Evolutionary conservation across 1,140 invertebrate species (phyloP).

Genomic region (Coenobita brevimanus): DNA sequence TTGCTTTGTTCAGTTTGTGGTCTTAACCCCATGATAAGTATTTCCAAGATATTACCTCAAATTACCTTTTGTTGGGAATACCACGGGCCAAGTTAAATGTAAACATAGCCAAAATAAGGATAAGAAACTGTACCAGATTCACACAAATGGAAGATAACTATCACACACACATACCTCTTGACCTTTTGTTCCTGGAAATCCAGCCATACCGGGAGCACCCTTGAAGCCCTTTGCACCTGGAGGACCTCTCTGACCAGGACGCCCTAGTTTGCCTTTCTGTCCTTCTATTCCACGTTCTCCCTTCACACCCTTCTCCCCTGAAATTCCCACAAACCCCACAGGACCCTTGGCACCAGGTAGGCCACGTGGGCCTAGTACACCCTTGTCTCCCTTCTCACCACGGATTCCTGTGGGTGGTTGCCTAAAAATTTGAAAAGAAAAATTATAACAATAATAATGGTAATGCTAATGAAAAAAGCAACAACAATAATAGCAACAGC

Average conservation of each 20-base stretch:
- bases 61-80: no score
- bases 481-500: no score
- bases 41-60: no score
- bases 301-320: constrained; percentile 44
- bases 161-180: neutral
- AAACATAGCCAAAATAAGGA: no score
- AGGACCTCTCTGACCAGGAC: constrained; percentile 5
- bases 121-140: neutral
- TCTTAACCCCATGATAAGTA: no score
- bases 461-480: no score
- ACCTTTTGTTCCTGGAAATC: constrained; percentile 15
- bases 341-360: neutral
- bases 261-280: constrained; percentile 27
- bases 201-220: constrained; percentile 12
- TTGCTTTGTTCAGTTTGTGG: no score
- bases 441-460: no score
- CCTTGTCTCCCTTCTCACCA: constrained; percentile 19
- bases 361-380: neutral
- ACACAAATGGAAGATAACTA: neutral
- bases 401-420: neutral
- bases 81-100: no score
- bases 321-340: neutral
- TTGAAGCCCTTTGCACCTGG: constrained; percentile 17
- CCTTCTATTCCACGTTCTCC: constrained; percentile 15
- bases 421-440: neutral